Percentiles rank a stretch among this genome's conserved stretches.
These are phyloP conservation scores for Gonatopus flavifemur DNA, from an alignment of 1,140 invertebrate species.

Conservation along the genomic window DNA sequence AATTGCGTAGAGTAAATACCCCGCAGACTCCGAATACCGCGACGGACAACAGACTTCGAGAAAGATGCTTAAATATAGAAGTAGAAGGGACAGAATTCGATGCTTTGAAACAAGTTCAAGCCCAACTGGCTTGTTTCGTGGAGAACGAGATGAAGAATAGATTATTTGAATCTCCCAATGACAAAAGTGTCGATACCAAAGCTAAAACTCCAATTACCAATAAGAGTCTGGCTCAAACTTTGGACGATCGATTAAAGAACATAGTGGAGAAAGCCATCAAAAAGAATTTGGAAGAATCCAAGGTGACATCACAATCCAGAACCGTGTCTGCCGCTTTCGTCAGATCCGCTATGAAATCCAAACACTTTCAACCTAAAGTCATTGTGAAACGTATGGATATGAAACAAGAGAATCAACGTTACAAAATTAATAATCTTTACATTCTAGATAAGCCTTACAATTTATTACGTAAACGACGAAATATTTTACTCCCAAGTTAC, in stretches of 20 bases:
- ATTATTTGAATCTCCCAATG: constrained; percentile 9
- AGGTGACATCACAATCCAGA: constrained; percentile 8
- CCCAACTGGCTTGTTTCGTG: constrained; percentile 41
- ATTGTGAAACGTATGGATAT: constrained; percentile 37
- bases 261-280: constrained; percentile 48
- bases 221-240: constrained; percentile 28
- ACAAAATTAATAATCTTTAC: constrained; percentile 30
- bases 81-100: constrained; percentile 45
- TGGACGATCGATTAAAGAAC: constrained; percentile 46
- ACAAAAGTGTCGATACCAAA: background rate
- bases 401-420: constrained; percentile 21
- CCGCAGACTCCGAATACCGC: constrained; percentile 1
- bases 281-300: constrained; percentile 44
- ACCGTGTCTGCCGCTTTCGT: constrained; percentile 33
- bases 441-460: constrained; percentile 4
- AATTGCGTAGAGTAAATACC: constrained; percentile 42
- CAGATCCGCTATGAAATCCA: constrained; percentile 35
- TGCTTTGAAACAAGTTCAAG: constrained; percentile 41
- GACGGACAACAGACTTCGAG: constrained; percentile 33
- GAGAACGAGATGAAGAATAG: constrained; percentile 44
- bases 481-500: constrained; percentile 25
- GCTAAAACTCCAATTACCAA: constrained; percentile 5
- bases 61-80: constrained; percentile 51
- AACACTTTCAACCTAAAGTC: constrained; percentile 49
- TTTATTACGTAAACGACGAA: constrained; percentile 30